These are phyloP conservation scores for honey bee (Apis mellifera) DNA, from an alignment of 1,140 invertebrate genomes.

Conservation along the genomic window DNA sequence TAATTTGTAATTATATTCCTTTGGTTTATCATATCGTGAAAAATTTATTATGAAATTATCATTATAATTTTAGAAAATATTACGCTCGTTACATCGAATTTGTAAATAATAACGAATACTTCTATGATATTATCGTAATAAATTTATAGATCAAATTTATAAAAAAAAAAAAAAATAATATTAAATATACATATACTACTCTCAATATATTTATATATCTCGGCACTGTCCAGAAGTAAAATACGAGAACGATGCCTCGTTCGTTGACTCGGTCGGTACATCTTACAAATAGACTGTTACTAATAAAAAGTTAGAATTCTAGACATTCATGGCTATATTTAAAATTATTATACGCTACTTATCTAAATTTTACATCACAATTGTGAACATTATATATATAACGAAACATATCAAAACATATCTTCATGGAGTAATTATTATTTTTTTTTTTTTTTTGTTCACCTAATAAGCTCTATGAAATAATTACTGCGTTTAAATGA, in stretches of 20 bases:
- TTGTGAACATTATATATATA: background rate
- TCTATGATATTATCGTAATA: too few species aligned
- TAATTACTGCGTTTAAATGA: conserved; percentile 65
- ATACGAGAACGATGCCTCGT: background rate
- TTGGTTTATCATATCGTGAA: too few species aligned
- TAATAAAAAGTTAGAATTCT: background rate
- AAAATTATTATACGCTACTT: too few species aligned
- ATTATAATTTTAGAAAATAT: background rate
- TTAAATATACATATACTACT: too few species aligned
- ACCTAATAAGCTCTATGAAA: conserved; percentile 34
- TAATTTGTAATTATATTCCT: too few species aligned
- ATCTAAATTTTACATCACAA: background rate
- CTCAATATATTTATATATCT: background rate
- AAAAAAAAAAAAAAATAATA: background rate
- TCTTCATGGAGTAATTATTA: conserved; percentile 7
- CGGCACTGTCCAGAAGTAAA: background rate
- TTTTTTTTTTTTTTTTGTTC: background rate
- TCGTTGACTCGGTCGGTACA: conserved; percentile 8
- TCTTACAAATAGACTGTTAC: conserved; percentile 17
- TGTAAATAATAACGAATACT: too few species aligned
- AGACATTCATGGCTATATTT: background rate
- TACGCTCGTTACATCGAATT: background rate
- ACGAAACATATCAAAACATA: background rate
- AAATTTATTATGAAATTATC: background rate
- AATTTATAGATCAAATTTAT: too few species aligned